Percentiles rank a stretch among this genome's conserved stretches.
phyloP scores from a whole-genome alignment of 2,113 vertebrate genomes.

The Crypturellus undulatus region DNA sequence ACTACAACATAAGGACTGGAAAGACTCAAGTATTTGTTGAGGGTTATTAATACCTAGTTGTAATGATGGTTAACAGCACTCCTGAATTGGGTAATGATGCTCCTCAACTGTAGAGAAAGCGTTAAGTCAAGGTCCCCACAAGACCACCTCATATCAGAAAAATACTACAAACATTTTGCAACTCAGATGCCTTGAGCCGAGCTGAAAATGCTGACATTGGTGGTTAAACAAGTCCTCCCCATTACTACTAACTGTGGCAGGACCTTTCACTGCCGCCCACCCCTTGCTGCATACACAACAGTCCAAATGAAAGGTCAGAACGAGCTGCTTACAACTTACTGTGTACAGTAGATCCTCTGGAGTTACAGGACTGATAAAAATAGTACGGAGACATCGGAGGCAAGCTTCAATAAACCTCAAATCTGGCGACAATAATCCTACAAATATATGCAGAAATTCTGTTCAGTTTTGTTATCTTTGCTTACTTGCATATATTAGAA shows the following conservation, averaged over 20 bases:
- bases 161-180: background rate
- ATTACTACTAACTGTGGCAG: background rate
- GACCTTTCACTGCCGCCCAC: background rate
- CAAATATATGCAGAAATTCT: background rate
- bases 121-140: background rate
- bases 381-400: conserved; percentile 94
- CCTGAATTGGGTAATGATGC: background rate
- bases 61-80: too few species aligned
- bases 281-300: background rate
- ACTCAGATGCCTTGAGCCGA: rapidly evolving
- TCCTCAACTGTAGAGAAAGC: background rate
- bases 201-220: background rate
- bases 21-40: background rate
- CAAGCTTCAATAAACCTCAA: conserved; percentile 97
- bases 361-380: conserved; percentile 97
- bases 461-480: background rate
- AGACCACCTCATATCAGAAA: background rate
- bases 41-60: background rate
- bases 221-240: background rate
- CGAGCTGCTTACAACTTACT: conserved; percentile 80
- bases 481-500: background rate
- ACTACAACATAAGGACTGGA: background rate
- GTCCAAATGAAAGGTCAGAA: background rate
- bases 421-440: conserved; percentile 92
- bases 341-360: conserved; percentile 98